A percentile compares a stretch with the other conserved stretches of the same genome.
Evolutionary conservation across 2,888 invertebrate genomes (phyloP).

Genomic region (Caenorhabditis auriculariae): DNA sequence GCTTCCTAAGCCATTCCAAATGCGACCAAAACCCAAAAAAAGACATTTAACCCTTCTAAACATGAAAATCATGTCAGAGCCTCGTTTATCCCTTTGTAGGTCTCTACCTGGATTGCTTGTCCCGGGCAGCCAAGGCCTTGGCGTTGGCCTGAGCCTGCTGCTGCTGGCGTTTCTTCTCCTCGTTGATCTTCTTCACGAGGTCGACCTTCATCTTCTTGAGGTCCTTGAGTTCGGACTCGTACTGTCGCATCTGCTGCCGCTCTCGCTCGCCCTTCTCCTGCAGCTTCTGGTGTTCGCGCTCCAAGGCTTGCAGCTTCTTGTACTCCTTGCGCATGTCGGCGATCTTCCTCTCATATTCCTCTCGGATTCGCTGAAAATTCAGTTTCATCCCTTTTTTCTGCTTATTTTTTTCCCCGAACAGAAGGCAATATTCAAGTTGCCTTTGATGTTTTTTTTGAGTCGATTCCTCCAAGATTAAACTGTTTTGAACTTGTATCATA

Average conservation of each 20-base stretch:
- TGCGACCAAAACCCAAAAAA: too few relatives aligned
- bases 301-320: slow-evolving; percentile 80
- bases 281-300: slow-evolving; percentile 83
- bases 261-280: slow-evolving; percentile 65
- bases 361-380: slow-evolving; percentile 72
- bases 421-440: slow-evolving; percentile 3
- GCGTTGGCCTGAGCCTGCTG: slow-evolving; percentile 72
- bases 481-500: background rate
- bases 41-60: too few relatives aligned
- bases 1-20: too few relatives aligned
- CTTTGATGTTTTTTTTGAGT: background rate
- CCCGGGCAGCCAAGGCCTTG: slow-evolving; percentile 82
- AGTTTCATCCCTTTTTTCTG: slow-evolving; percentile 5
- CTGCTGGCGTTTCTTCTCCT: slow-evolving; percentile 83
- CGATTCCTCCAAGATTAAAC: background rate
- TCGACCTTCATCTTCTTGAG: slow-evolving; percentile 79
- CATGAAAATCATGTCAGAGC: too few relatives aligned
- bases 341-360: slow-evolving; percentile 86
- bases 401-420: slow-evolving; percentile 1
- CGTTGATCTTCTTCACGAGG: slow-evolving; percentile 87
- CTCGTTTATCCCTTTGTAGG: too few relatives aligned
- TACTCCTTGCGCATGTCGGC: slow-evolving; percentile 82
- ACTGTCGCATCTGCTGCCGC: slow-evolving; percentile 29
- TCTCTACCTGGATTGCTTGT: too few relatives aligned
- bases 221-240: slow-evolving; percentile 66